A percentile compares a stretch with the other conserved stretches of the same genome.
These are phyloP conservation scores for Lycia hirtaria DNA, from an alignment of 2,888 invertebrate species.

Conservation along the genomic window DNA sequence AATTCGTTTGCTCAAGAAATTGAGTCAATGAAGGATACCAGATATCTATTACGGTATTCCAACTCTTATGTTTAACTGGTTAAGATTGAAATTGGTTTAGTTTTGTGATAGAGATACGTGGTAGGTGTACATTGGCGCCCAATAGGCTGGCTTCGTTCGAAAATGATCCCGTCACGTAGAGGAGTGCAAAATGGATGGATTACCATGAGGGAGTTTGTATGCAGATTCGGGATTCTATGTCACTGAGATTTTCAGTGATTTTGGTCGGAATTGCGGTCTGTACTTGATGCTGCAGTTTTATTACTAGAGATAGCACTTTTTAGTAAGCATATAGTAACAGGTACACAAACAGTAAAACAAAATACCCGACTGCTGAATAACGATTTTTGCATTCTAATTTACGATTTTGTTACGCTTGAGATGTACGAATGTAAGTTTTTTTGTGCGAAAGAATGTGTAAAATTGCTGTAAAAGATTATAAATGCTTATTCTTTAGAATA, in stretches of 20 bases:
- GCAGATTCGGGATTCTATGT: slow-evolving; percentile 21
- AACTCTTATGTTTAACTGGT: background rate
- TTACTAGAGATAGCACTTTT: too few species aligned
- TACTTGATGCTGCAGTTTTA: background rate
- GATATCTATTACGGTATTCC: slow-evolving; percentile 10
- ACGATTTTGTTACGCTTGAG: too few species aligned
- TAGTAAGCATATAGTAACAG: too few species aligned
- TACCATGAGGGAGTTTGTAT: slow-evolving; percentile 38
- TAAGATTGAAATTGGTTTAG: slow-evolving; percentile 7
- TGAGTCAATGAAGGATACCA: slow-evolving; percentile 56
- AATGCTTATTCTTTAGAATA: too few species aligned
- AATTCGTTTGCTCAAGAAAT: slow-evolving; percentile 60
- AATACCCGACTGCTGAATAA: too few species aligned
- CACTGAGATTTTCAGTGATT: background rate
- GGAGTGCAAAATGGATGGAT: slow-evolving; percentile 53
- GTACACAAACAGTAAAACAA: too few species aligned
- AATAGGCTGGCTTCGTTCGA: slow-evolving; percentile 52
- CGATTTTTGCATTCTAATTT: too few species aligned
- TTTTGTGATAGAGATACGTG: background rate
- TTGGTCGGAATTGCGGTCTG: background rate
- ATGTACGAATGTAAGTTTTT: too few species aligned
- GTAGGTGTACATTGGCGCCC: slow-evolving; percentile 49
- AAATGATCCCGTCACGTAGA: slow-evolving; percentile 51
- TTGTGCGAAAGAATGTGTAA: too few species aligned
- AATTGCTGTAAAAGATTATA: too few species aligned